Evolutionary conservation across 2,888 invertebrate genomes (phyloP), one percentile per base, ranked within the genome.

Genomic region (Amiota minor): DNA sequence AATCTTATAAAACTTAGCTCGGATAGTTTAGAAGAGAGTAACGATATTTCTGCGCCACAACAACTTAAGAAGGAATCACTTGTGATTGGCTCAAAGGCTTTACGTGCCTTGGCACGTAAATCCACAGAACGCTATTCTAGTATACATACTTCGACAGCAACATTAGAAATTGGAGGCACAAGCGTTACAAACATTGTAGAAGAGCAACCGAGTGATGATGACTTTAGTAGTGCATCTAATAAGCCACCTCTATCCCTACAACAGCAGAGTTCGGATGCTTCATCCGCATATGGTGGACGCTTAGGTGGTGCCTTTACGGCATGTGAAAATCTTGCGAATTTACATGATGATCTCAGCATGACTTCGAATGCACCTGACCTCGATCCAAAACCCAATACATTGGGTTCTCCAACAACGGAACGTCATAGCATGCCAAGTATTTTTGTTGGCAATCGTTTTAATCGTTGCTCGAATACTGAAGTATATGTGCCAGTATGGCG

Each of bases 361-460:
- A 55, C 47, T 47, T 92, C 93, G 84, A 93, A 92, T 82, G 92
- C 92, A 86, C 91, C 91, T 11, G 45, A 9, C 35, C n/a, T 90
- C 81, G 65, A 45, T 2, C 23, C 49, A 14, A 23, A 64, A 4
- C 18, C 16, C 9, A 20, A 47, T 14, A 2, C 23, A 4, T 10
- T 45, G 20, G 72, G 56, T 20, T 83, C 81, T 3, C 81, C 81
- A 78, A 35, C 35, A 35, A 90, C 76, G 10, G 92, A 91, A 49
- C 91, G 94, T 46, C 93, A 93, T 79, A 94, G 94, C 86, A 93
- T 93, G 88, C 94, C 94, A 9, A 92, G 93, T 78, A 91, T 91
- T 74, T 92, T 92, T 85, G 92, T 92, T 23, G 92, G 91, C 8
- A 92, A 92, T 84, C 91, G 92, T 72, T 92, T 92, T 77, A 92